A percentile compares a stretch with the other conserved stretches of the same genome.
These are phyloP conservation scores for Aleadryas rufinucha DNA, from an alignment of 2,113 vertebrate genomes.

Conservation along the genomic window DNA sequence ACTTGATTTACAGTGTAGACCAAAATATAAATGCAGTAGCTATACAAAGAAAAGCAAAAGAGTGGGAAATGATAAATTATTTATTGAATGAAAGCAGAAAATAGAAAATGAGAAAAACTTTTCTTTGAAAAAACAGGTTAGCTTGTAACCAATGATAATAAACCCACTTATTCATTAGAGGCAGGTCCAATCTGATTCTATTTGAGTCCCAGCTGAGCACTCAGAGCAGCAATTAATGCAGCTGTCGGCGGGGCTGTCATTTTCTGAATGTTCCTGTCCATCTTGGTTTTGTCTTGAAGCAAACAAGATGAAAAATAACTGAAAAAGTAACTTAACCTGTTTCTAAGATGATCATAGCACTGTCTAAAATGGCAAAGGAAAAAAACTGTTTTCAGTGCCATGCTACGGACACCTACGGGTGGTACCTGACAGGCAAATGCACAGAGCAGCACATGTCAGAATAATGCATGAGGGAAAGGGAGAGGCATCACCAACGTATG, in stretches of 20 bases:
- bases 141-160: conserved; percentile 38
- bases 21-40: neutral
- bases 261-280: conserved; percentile 36
- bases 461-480: rapidly evolving
- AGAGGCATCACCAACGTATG: neutral
- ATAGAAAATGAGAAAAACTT: neutral
- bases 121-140: neutral
- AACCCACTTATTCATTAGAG: conserved; percentile 59
- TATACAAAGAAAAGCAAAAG: neutral
- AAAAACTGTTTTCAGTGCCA: neutral
- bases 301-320: neutral
- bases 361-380: neutral
- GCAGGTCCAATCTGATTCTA: conserved; percentile 42
- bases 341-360: neutral
- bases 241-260: neutral
- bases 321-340: neutral
- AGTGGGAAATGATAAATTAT: neutral
- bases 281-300: neutral
- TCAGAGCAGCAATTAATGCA: conserved; percentile 61
- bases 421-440: neutral
- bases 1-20: neutral
- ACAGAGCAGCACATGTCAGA: neutral
- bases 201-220: conserved; percentile 59
- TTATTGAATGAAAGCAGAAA: conserved; percentile 5
- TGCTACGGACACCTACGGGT: neutral